Base-by-base conservation (phyloP, 2,797 vertebrate genomes). In the Loris lydekkerianus region DNA sequence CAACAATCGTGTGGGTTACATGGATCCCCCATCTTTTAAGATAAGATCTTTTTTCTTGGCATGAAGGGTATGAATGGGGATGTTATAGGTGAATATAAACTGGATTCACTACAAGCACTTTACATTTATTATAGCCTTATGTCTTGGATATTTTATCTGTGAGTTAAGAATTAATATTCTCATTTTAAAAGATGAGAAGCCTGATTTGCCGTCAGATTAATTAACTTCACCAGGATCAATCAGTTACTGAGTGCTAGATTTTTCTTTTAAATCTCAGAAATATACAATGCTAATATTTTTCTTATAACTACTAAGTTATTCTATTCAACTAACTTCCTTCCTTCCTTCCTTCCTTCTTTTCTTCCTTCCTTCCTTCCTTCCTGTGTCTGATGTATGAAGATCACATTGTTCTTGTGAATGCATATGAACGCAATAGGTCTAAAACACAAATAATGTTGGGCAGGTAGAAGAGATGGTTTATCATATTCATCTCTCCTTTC, bases 111-210 rank as follows among this genome's bases (percentile, higher is more conserved):
- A 10, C 56, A 49, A 69, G 17, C 15, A 40, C 7, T 72, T 70
- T 37, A 31, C 0, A 67, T 65, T 82, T 10, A 46, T n/a, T 78
- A 37, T 17, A 49, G 78, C 34, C 40, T 96, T 85, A 65, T 49
- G 58, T 96, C 60, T 63, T 76, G 7, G 73, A n/a, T n/a, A 34
- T 2, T 31, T 0, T 40, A 53, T 56, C 11, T 40, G 25, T 72
- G 53, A 91, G 8, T 63, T 88, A 75, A 60, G 43, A 81, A 76
- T 73, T 65, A 67, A 29, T 67, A 8, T 80, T 75, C 18, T 75
- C 70, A 87, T 91, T 95, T 95, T 91, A 91, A 85, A 91, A 91
- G 34, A 75, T 61, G 60, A 89, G 14, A 43, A 91, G 11, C 5
- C 14, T 53, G 92, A 76, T 65, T 90, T 17, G 58, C 70, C 7